Evolutionary conservation across 2,888 invertebrate species (phyloP).

Genomic region (Torymus tubicola): DNA sequence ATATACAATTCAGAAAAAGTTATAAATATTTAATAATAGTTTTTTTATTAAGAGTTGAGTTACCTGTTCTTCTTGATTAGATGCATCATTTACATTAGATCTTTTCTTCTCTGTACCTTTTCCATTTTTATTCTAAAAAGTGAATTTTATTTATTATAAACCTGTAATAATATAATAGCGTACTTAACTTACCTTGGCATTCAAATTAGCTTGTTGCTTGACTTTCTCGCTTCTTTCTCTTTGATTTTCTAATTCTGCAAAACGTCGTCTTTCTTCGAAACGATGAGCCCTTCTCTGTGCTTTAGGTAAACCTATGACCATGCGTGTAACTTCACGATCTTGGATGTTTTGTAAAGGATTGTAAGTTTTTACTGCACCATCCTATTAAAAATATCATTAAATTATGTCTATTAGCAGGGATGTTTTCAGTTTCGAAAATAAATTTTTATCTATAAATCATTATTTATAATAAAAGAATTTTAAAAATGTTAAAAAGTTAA

Average conservation of each 20-base stretch:
- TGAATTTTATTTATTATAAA: too few relatives aligned
- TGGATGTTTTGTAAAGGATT: conserved; percentile 58
- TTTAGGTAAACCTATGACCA: conserved; percentile 58
- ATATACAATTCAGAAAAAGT: neutral
- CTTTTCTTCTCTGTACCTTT: too few relatives aligned
- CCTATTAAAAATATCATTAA: conserved; percentile 50
- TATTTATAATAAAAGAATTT: too few relatives aligned
- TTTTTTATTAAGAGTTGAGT: neutral
- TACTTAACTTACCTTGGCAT: neutral
- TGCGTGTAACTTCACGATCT: conserved; percentile 51
- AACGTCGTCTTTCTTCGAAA: conserved; percentile 56
- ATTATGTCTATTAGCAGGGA: neutral
- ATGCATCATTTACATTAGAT: neutral
- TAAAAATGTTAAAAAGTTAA: too few relatives aligned
- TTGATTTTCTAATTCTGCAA: conserved; percentile 45
- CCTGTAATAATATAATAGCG: neutral
- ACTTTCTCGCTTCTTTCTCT: neutral
- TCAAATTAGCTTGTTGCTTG: neutral
- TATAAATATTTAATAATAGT: neutral
- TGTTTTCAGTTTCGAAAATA: too few relatives aligned
- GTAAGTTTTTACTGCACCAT: conserved; percentile 55
- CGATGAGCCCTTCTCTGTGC: conserved; percentile 58
- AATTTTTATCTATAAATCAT: too few relatives aligned
- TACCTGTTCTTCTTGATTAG: neutral
- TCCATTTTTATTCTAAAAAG: too few relatives aligned